Percentiles rank a stretch among this genome's conserved stretches.
These are phyloP conservation scores for Tichodroma muraria DNA, from an alignment of 2,113 vertebrate genomes.

Conservation along the genomic window DNA sequence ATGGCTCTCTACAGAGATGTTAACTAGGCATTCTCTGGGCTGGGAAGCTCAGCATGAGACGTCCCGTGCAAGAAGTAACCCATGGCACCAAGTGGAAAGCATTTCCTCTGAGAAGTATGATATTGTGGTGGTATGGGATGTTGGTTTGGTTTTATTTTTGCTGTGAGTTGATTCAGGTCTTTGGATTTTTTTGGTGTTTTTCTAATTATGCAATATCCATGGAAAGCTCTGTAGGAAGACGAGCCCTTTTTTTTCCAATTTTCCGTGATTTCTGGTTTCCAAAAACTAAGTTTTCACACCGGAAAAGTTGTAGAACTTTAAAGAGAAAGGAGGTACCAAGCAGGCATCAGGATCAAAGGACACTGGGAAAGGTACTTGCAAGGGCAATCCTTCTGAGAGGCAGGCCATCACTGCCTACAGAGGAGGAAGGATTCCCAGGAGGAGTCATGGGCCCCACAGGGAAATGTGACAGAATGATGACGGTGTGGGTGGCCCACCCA, in stretches of 20 bases:
- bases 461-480: neutral
- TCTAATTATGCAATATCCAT: neutral
- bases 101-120: neutral
- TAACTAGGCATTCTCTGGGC: neutral
- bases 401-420: neutral
- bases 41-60: neutral
- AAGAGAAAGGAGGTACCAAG: neutral
- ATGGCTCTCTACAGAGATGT: fast-evolving
- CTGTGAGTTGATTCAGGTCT: neutral
- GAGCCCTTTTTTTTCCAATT: neutral
- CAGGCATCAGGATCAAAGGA: neutral
- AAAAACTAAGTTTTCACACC: neutral
- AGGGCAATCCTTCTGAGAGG: neutral
- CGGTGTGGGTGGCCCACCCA: neutral
- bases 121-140: neutral
- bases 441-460: fast-evolving
- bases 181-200: neutral
- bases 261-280: neutral
- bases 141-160: neutral
- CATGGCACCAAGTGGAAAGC: neutral
- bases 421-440: neutral
- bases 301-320: neutral
- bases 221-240: neutral
- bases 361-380: neutral
- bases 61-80: neutral